Evolutionary conservation across 2,797 vertebrate genomes (phyloP).

Genomic region (Xenopus petersii): DNA sequence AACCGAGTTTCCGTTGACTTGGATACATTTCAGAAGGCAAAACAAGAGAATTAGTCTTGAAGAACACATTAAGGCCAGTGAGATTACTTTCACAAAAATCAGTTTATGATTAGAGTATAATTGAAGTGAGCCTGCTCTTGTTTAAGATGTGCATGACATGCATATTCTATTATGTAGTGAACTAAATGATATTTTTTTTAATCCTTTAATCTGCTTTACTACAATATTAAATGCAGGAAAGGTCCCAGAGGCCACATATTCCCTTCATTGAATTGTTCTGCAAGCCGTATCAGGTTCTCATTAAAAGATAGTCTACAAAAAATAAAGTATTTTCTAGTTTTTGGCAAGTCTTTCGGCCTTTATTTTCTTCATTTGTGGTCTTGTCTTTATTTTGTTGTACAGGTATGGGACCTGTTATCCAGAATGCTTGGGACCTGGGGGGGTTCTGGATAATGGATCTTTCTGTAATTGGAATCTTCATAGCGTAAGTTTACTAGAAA

Average conservation of each 20-base stretch:
- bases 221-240: constrained; percentile 12
- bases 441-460: too few species aligned
- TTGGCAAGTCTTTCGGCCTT: too few species aligned
- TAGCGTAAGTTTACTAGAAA: too few species aligned
- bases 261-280: neutral
- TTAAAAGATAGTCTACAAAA: too few species aligned
- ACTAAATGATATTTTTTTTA: neutral
- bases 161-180: neutral
- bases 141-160: constrained; percentile 1
- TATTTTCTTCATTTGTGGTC: too few species aligned
- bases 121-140: neutral
- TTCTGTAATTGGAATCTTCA: too few species aligned
- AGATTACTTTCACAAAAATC: neutral
- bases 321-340: too few species aligned
- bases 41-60: neutral
- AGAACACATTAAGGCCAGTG: neutral
- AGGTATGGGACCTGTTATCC: too few species aligned
- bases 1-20: neutral
- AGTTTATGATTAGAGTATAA: neutral
- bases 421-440: too few species aligned
- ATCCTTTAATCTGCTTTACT: constrained; percentile 12
- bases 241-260: constrained; percentile 4
- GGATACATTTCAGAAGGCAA: neutral
- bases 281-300: neutral
- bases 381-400: too few species aligned